phyloP scores from a whole-genome alignment of 2,888 invertebrate species.

The Ferrisia virgata region DNA sequence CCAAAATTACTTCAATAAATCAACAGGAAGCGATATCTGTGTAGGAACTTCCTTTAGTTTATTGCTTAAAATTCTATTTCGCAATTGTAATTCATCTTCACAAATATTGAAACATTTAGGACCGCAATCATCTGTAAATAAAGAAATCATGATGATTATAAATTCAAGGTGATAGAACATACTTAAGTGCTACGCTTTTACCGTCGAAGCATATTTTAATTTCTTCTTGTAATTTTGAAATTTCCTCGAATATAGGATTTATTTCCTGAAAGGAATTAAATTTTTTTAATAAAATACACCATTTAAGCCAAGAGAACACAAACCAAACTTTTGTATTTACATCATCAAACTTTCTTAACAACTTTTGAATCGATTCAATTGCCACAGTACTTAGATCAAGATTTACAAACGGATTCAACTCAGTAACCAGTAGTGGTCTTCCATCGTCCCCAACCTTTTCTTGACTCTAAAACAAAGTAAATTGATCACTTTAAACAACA shows the following conservation, averaged over 20 bases:
- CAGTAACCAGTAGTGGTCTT: conserved; percentile 41
- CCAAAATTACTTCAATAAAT: conserved; percentile 53
- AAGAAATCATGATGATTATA: neutral
- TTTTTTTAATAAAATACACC: neutral
- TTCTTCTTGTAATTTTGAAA: neutral
- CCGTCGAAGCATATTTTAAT: neutral
- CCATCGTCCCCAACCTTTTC: conserved; percentile 46
- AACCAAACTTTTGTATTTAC: conserved; percentile 15
- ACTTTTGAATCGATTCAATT: conserved; percentile 14
- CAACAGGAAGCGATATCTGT: conserved; percentile 53
- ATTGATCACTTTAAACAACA: neutral
- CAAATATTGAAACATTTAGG: conserved; percentile 13
- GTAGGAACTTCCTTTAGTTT: neutral
- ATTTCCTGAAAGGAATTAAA: conserved; percentile 21
- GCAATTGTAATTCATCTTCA: conserved; percentile 15
- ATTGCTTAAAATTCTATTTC: conserved; percentile 27
- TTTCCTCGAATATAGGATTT: conserved; percentile 26
- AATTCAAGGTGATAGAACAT: neutral
- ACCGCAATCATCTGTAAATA: conserved; percentile 23
- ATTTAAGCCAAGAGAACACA: neutral
- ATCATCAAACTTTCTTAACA: conserved; percentile 37
- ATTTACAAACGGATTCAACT: conserved; percentile 36
- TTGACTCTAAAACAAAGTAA: conserved; percentile 38
- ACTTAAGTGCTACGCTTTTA: neutral
- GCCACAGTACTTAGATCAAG: conserved; percentile 32